Evolutionary conservation across 2,888 invertebrate species (phyloP).

Genomic region (Drosophila kokeensis): DNA sequence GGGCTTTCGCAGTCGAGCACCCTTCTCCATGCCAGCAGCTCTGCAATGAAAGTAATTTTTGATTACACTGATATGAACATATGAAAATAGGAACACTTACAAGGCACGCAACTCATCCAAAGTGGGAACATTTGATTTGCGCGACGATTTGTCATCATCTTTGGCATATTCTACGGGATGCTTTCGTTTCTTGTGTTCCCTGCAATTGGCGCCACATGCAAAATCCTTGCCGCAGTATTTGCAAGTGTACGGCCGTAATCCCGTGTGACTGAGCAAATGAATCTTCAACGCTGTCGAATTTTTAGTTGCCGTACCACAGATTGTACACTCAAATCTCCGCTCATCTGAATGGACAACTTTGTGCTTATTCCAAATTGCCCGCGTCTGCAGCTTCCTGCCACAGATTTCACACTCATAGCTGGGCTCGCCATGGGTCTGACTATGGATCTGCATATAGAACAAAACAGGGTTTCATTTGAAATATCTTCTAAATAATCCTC

Average conservation of each 20-base stretch:
- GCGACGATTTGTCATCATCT: conserved; percentile 57
- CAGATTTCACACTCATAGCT: conserved; percentile 85
- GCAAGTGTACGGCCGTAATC: conserved; percentile 83
- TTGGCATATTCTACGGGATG: conserved; percentile 81
- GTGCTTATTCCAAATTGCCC: conserved; percentile 85
- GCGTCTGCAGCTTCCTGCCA: conserved; percentile 84
- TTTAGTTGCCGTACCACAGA: conserved; percentile 82
- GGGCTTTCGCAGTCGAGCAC: conserved; percentile 32
- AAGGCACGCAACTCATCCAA: conserved; percentile 82
- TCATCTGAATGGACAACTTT: conserved; percentile 83
- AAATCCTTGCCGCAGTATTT: conserved; percentile 84
- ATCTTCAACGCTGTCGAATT: conserved; percentile 84
- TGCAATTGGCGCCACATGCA: conserved; percentile 84
- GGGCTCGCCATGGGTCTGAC: conserved; percentile 84
- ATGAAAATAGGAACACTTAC: conserved; percentile 59
- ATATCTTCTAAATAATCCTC: not conserved
- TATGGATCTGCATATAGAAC: conserved; percentile 77
- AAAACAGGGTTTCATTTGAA: not conserved
- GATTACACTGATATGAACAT: not conserved
- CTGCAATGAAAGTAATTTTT: conserved; percentile 24
- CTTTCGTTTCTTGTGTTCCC: conserved; percentile 83
- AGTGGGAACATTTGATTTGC: conserved; percentile 80
- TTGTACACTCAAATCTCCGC: conserved; percentile 82
- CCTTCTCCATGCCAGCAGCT: conserved; percentile 44
- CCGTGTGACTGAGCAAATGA: conserved; percentile 83